A percentile compares a stretch with the other conserved stretches of the same genome.
Evolutionary conservation across 2,888 invertebrate species (phyloP).

Genomic region (Dasysyrphus albostriatus): DNA sequence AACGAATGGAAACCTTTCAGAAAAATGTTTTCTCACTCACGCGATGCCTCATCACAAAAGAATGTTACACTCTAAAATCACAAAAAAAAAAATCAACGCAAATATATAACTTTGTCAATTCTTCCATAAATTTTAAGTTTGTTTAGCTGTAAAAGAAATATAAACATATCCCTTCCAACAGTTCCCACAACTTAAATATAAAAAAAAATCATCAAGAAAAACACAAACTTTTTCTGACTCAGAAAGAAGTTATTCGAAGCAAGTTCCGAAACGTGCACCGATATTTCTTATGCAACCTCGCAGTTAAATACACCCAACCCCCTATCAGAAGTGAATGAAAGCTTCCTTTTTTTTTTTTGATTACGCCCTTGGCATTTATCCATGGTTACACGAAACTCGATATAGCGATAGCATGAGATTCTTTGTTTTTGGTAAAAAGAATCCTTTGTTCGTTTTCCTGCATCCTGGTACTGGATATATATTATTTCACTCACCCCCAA

Average conservation of each 20-base stretch:
- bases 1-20: not conserved
- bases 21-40: conserved; percentile 49
- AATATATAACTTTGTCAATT: conserved; percentile 70
- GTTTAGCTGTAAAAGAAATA: conserved; percentile 60
- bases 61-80: conserved; percentile 14
- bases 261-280: conserved; percentile 32
- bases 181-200: conserved; percentile 55
- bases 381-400: conserved; percentile 71
- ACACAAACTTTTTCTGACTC: conserved; percentile 13
- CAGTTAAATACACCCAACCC: not conserved
- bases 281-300: conserved; percentile 40
- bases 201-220: conserved; percentile 8
- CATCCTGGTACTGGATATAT: not conserved
- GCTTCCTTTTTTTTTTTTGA: conserved; percentile 67
- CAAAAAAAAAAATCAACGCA: conserved; percentile 26
- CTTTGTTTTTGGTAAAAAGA: conserved; percentile 62
- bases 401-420: conserved; percentile 38
- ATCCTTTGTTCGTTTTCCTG: conserved; percentile 64
- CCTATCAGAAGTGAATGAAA: conserved; percentile 53
- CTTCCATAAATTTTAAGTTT: conserved; percentile 70
- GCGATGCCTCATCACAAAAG: conserved; percentile 42
- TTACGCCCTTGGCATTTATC: conserved; percentile 76
- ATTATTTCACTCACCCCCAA: conserved; percentile 31
- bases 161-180: conserved; percentile 26
- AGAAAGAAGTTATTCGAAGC: conserved; percentile 38